Conservation (phyloP, 2,797 vertebrate genomes). For the Steatocranus sp. region DNA sequence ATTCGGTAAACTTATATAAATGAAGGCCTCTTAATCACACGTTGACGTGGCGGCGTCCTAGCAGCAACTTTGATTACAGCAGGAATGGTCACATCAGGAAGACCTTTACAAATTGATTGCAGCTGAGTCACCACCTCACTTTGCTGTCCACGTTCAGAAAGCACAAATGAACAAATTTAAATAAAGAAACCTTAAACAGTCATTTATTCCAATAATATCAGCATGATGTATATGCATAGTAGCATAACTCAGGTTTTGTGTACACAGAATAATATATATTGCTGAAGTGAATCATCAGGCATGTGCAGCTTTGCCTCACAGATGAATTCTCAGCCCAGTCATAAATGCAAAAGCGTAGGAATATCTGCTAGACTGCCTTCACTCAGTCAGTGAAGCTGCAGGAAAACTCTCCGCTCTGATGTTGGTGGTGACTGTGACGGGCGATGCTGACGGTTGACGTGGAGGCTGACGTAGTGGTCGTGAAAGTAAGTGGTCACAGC, state of each 20-base stretch:
- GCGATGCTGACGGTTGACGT: neutral
- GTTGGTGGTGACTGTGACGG: neutral
- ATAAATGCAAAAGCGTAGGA: neutral
- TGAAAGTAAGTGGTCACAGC: constrained; percentile 46
- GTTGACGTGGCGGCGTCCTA: neutral
- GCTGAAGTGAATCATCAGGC: neutral
- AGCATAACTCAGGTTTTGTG: neutral
- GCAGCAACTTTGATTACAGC: neutral
- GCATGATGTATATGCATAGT: neutral
- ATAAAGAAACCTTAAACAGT: neutral
- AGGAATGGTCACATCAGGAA: neutral
- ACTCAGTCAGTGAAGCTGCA: neutral
- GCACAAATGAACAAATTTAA: neutral
- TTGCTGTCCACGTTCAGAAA: neutral
- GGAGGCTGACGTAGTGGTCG: constrained; percentile 29
- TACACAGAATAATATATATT: neutral
- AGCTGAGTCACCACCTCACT: neutral
- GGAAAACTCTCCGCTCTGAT: neutral
- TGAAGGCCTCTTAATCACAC: neutral
- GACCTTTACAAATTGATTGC: neutral
- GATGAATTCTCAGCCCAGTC: neutral
- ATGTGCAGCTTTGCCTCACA: neutral
- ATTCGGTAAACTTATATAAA: neutral
- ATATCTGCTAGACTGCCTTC: neutral
- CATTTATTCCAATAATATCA: neutral